Evolutionary conservation across 2,888 invertebrate genomes (phyloP).

Genomic region (Aphrophora alni): DNA sequence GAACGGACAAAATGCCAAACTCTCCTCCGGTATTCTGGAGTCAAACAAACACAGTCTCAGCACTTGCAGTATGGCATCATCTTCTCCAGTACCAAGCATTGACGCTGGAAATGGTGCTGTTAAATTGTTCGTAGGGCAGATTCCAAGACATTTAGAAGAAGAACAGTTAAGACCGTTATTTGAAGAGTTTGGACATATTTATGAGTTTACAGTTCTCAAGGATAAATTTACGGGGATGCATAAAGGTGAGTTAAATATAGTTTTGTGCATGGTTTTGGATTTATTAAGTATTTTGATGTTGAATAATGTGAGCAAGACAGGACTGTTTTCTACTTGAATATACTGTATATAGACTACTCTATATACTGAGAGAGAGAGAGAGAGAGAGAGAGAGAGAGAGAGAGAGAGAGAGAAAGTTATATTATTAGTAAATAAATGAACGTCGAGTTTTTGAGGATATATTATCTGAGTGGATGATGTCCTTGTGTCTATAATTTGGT

Average conservation of each 20-base stretch:
- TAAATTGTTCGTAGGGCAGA: slow-evolving; percentile 92
- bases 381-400: no score
- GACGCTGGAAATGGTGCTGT: slow-evolving; percentile 61
- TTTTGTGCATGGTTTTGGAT: not conserved
- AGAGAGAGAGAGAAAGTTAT: no score
- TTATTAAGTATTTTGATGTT: no score
- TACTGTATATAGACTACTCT: no score
- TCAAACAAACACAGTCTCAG: not conserved
- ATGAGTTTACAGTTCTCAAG: slow-evolving; percentile 92
- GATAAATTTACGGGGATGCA: slow-evolving; percentile 96
- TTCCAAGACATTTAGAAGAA: slow-evolving; percentile 88
- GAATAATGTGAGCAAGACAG: no score
- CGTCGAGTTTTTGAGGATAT: no score
- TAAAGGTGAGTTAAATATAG: slow-evolving; percentile 70
- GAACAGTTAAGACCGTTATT: slow-evolving; percentile 88
- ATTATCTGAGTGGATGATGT: no score
- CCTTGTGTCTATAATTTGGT: no score
- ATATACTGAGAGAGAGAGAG: no score
- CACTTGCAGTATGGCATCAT: not conserved
- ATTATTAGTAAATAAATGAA: no score
- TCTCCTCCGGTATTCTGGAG: not conserved
- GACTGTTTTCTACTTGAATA: no score
- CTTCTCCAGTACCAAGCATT: slow-evolving; percentile 23
- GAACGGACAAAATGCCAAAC: slow-evolving; percentile 12
- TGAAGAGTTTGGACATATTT: slow-evolving; percentile 91